A percentile compares a stretch with the other conserved stretches of the same genome.
Conservation (phyloP, 2,888 invertebrate genomes). For the Idaea aversata region DNA sequence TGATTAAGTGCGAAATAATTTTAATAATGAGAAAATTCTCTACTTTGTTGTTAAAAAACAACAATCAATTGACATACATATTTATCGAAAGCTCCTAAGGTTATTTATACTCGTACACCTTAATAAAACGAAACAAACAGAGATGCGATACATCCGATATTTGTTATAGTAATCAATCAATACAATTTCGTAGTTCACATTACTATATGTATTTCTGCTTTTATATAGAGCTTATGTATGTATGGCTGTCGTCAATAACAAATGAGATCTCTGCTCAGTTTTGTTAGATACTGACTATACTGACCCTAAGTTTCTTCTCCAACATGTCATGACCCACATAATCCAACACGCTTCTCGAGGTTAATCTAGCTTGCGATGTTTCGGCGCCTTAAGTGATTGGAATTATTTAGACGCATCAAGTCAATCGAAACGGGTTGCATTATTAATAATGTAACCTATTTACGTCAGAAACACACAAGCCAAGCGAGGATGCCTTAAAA, state of each 20-base stretch:
- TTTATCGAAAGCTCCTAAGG: background rate
- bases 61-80: background rate
- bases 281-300: background rate
- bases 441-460: background rate
- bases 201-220: background rate
- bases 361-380: slow-evolving; percentile 59
- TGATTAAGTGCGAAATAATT: background rate
- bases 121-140: background rate
- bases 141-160: background rate
- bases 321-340: slow-evolving; percentile 59
- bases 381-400: slow-evolving; percentile 46
- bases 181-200: background rate
- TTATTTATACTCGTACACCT: background rate
- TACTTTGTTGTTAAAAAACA: background rate
- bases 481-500: background rate
- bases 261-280: background rate
- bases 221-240: background rate
- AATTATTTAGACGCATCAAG: slow-evolving; percentile 54
- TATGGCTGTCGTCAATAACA: background rate
- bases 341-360: slow-evolving; percentile 50
- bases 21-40: background rate
- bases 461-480: background rate
- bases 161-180: background rate
- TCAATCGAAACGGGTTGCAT: slow-evolving; percentile 26
- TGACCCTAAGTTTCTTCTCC: slow-evolving; percentile 34